A percentile compares a stretch with the other conserved stretches of the same genome.
These are phyloP conservation scores for Thripadectes ignobilis DNA, from an alignment of 2,797 vertebrate genomes.

Conservation along the genomic window DNA sequence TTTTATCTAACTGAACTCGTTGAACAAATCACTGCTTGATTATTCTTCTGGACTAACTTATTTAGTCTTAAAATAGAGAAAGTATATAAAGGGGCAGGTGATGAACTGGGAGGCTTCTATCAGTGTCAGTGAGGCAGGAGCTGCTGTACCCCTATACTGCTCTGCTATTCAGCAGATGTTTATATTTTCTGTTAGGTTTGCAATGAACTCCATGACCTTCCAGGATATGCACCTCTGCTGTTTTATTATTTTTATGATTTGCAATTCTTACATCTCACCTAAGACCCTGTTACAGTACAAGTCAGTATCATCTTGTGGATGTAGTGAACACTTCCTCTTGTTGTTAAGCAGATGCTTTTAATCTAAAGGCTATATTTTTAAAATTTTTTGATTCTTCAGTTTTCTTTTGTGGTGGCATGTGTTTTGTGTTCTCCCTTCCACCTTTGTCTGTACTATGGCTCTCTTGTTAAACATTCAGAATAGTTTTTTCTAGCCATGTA, in stretches of 20 bases:
- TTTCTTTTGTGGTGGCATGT: neutral
- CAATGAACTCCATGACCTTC: fast-evolving
- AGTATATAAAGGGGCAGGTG: neutral
- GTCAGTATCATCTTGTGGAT: fast-evolving
- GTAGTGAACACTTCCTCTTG: neutral
- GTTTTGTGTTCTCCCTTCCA: fast-evolving
- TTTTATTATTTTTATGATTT: neutral
- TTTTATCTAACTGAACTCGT: neutral
- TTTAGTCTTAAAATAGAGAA: neutral
- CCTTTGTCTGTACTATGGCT: neutral
- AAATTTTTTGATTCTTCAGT: neutral
- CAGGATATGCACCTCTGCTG: neutral
- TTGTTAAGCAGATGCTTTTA: neutral
- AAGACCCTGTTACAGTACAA: neutral
- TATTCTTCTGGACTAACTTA: neutral
- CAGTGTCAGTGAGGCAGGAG: neutral
- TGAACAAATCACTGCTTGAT: neutral
- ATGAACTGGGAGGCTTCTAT: neutral
- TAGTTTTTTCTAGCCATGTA: neutral
- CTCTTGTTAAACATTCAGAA: neutral
- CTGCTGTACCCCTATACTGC: no score
- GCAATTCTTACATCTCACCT: neutral
- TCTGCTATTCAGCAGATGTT: neutral
- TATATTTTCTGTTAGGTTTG: neutral
- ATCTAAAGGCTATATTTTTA: neutral